Conservation (phyloP, 1,140 invertebrate species). For the Listronotus oregonensis region DNA sequence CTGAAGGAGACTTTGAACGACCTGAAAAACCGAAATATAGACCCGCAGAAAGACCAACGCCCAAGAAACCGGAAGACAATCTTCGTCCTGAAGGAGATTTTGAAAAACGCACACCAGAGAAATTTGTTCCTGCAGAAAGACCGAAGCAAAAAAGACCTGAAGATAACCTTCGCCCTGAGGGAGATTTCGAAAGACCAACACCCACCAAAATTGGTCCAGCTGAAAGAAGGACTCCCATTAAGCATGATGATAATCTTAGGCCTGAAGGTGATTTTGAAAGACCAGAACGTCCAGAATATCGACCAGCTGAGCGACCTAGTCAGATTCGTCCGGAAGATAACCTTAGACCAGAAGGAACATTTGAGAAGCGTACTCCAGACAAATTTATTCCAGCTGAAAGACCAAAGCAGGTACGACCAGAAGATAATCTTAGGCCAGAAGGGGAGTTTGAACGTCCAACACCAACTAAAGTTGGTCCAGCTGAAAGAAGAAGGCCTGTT, state of each 20-base stretch:
- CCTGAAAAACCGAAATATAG: slow-evolving; percentile 46
- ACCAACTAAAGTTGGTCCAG: slow-evolving; percentile 41
- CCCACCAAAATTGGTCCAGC: slow-evolving; percentile 59
- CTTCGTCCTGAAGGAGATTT: slow-evolving; percentile 62
- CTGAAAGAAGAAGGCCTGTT: slow-evolving; percentile 52
- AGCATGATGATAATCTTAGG: slow-evolving; percentile 60
- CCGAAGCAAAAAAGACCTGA: slow-evolving; percentile 48
- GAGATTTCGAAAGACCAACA: slow-evolving; percentile 55
- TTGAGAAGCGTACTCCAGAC: slow-evolving; percentile 36
- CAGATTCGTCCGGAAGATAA: slow-evolving; percentile 63
- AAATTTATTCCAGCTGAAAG: slow-evolving; percentile 57
- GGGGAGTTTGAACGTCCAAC: slow-evolving; percentile 61
- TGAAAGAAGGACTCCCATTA: slow-evolving; percentile 63
- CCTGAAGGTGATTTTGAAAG: slow-evolving; percentile 63
- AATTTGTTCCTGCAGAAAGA: slow-evolving; percentile 54
- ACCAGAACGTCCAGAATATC: slow-evolving; percentile 53
- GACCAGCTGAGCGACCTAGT: slow-evolving; percentile 59
- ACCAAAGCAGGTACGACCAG: slow-evolving; percentile 61
- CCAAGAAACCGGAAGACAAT: slow-evolving; percentile 65
- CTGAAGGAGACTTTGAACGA: slow-evolving; percentile 62
- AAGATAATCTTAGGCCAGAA: slow-evolving; percentile 63
- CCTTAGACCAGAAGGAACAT: slow-evolving; percentile 63
- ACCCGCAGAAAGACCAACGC: slow-evolving; percentile 60
- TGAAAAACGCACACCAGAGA: slow-evolving; percentile 52
- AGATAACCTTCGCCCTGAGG: slow-evolving; percentile 58